Evolutionary conservation across 2,113 vertebrate species (phyloP), one percentile per base, ranked within the genome.

Genomic region (Uria aalge): DNA sequence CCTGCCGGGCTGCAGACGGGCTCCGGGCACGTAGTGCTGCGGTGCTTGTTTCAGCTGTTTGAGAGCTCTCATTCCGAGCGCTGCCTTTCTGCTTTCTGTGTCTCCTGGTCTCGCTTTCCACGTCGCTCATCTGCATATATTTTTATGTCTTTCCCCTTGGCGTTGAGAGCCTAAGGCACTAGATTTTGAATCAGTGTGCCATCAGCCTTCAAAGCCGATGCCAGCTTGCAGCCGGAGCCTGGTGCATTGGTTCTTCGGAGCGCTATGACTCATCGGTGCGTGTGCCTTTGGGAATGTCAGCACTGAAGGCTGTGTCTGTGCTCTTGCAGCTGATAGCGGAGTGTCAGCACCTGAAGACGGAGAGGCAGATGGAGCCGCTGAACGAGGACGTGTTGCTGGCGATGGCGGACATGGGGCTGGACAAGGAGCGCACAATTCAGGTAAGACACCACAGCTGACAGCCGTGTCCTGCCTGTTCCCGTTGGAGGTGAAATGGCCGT

Each of bases 381-480:
- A 99, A 99, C 1, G 99, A 99, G 90, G 99, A 99, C 38, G 99
- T 99, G 86, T 96, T 99, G 85, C 97, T 99, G 93, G 99, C 99
- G 38, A 99, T 99, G 99, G 98, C 98, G 0, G 99, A 99, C 67
- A 99, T 99, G 99, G 99, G 99, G 45, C 97, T 99, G 97, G 99
- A 99, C 95, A 98, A 99, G 80, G 99, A 99, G 66, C 99, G 99
- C 95, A 99, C 99, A 3, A 83, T 99, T 41, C 99, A 99, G 99
- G 99, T 99, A 90, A n/a, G 50, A 23, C 50, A 2, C 10, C 7
- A 2, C 53, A 21, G 82, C 48, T 2, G n/a, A 8, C 50, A 15
- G 62, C 3, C 9, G 0, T 0, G 8, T 6, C 52, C 92, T 15
- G 30, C 38, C 56, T 5, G 11, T 21, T 26, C 6, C 74, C 9